Percentiles rank a stretch among this genome's conserved stretches.
These are phyloP conservation scores for Cecropterus lyciades DNA, from an alignment of 1,140 invertebrate genomes.

Conservation along the genomic window DNA sequence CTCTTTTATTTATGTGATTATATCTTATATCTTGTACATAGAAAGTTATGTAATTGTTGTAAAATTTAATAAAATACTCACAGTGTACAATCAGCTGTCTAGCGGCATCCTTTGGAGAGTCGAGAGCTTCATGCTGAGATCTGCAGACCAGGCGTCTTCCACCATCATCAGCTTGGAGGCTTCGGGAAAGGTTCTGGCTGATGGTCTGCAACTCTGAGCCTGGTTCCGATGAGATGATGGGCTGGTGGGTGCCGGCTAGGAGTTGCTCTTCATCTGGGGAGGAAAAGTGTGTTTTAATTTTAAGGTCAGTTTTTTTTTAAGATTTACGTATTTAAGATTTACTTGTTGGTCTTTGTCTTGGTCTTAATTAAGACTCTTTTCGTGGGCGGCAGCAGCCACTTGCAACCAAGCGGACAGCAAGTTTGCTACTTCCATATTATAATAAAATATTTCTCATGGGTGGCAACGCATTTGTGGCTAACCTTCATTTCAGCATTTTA, in stretches of 20 bases:
- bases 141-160: constrained; percentile 87
- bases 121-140: constrained; percentile 86
- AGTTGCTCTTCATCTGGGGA: constrained; percentile 86
- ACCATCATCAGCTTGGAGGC: constrained; percentile 86
- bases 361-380: too few relatives aligned
- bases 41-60: too few relatives aligned
- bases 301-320: not conserved
- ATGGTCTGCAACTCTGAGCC: constrained; percentile 84
- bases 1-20: too few relatives aligned
- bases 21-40: too few relatives aligned
- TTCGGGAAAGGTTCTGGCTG: constrained; percentile 86
- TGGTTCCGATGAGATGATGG: constrained; percentile 76
- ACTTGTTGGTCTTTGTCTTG: too few relatives aligned
- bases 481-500: too few relatives aligned
- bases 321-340: too few relatives aligned
- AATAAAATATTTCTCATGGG: too few relatives aligned
- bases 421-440: too few relatives aligned
- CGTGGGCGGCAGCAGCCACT: too few relatives aligned
- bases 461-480: too few relatives aligned
- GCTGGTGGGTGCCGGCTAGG: constrained; percentile 83
- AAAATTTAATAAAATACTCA: constrained; percentile 82
- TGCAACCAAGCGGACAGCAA: too few relatives aligned
- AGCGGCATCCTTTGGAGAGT: constrained; percentile 71
- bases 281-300: not conserved
- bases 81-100: constrained; percentile 86